Evolutionary conservation across 2,797 vertebrate genomes (phyloP).

Genomic region (Schizothorax lantsangensis): DNA sequence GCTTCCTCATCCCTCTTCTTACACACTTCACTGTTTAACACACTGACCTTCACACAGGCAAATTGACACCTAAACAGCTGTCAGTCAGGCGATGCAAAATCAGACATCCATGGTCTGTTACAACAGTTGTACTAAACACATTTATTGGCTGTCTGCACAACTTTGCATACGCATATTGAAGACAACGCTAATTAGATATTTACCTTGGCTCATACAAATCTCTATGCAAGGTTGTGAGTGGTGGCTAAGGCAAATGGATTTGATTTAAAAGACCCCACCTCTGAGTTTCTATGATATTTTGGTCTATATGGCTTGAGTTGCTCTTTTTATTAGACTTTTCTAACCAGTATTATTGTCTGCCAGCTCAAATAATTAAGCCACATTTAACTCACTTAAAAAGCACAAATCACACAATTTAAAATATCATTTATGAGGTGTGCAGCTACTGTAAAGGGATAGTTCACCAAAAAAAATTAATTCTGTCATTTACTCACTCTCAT

Average conservation of each 20-base stretch:
- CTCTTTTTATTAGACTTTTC: neutral
- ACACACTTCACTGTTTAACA: neutral
- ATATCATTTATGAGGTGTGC: neutral
- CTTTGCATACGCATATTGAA: neutral
- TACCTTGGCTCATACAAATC: neutral
- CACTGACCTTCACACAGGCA: neutral
- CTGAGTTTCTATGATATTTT: neutral
- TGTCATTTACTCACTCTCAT: neutral
- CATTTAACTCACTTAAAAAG: neutral
- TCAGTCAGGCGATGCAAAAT: neutral
- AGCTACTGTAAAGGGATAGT: neutral
- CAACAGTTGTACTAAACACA: neutral
- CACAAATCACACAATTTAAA: neutral
- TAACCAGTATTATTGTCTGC: neutral
- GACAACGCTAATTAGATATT: neutral
- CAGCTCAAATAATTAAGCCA: neutral
- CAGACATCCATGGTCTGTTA: neutral
- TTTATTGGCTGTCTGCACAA: neutral
- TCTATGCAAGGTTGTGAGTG: neutral
- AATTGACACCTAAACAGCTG: neutral
- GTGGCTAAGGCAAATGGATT: neutral
- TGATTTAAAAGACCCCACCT: too few relatives aligned
- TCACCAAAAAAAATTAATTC: neutral
- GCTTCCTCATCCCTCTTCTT: neutral
- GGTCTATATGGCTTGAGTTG: neutral